Evolutionary conservation across 2,888 invertebrate genomes (phyloP).

Genomic region (Limenitis camilla): DNA sequence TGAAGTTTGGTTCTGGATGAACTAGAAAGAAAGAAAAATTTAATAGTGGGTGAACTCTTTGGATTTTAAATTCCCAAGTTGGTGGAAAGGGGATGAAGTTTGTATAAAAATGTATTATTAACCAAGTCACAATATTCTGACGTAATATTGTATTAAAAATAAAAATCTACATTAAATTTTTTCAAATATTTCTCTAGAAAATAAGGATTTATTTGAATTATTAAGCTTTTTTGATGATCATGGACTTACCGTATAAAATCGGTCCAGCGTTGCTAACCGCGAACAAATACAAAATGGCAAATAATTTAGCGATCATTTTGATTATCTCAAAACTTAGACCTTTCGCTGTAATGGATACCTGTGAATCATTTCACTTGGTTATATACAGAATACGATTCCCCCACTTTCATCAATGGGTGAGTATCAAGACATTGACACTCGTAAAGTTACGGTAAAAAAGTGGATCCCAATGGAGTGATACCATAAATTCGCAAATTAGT

Average conservation of each 20-base stretch:
- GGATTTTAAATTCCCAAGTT: constrained; percentile 4
- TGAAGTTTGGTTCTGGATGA: constrained; percentile 9
- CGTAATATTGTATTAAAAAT: too few relatives aligned
- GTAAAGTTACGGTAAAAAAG: constrained; percentile 61
- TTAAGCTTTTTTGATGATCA: too few relatives aligned
- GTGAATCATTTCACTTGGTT: constrained; percentile 57
- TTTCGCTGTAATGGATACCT: constrained; percentile 55
- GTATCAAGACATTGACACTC: constrained; percentile 54
- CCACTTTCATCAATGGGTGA: constrained; percentile 55
- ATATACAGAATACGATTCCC: constrained; percentile 57
- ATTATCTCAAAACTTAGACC: constrained; percentile 29
- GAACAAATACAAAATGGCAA: constrained; percentile 41
- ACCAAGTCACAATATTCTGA: too few relatives aligned
- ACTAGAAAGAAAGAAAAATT: constrained; percentile 20
- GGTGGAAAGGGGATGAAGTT: too few relatives aligned
- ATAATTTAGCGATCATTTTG: constrained; percentile 50
- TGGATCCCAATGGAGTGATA: constrained; percentile 35
- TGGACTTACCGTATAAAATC: constrained; percentile 44
- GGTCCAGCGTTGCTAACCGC: constrained; percentile 46
- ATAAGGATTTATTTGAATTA: too few relatives aligned
- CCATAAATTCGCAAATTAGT: constrained; percentile 40
- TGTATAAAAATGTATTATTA: too few relatives aligned
- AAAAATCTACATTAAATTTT: too few relatives aligned
- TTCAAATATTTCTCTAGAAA: too few relatives aligned
- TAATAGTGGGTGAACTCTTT: not conserved